Percentiles rank a stretch among this genome's conserved stretches.
Evolutionary conservation across 1,140 invertebrate genomes (phyloP).

Genomic region (Aporrectodea caliginosa): DNA sequence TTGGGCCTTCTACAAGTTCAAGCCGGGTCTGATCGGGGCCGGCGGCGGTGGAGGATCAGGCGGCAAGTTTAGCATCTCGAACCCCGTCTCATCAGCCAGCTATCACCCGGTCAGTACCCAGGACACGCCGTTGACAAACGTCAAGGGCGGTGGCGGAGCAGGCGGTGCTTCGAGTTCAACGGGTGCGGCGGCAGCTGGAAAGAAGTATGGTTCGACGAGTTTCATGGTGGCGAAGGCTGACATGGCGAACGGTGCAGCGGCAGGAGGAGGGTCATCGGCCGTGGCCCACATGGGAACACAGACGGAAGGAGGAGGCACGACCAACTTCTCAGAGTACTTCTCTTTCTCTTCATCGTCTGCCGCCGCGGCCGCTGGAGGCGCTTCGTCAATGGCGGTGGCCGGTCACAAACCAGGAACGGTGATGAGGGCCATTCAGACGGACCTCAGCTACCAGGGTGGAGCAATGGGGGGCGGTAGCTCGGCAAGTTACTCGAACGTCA

Average conservation of each 20-base stretch:
- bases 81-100: background rate
- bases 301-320: background rate
- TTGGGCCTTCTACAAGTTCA: slow-evolving; percentile 48
- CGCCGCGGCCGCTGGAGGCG: background rate
- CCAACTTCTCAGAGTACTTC: slow-evolving; percentile 15
- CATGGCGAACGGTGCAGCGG: slow-evolving; percentile 16
- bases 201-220: background rate
- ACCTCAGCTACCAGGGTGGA: slow-evolving; percentile 23
- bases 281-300: slow-evolving; percentile 3
- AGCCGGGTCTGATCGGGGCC: slow-evolving; percentile 30
- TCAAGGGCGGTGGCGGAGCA: slow-evolving; percentile 31
- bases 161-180: slow-evolving; percentile 18
- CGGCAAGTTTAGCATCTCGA: slow-evolving; percentile 24
- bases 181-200: background rate
- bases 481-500: background rate
- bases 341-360: background rate
- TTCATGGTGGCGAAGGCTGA: slow-evolving; percentile 4
- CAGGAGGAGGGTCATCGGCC: slow-evolving; percentile 13
- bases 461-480: background rate
- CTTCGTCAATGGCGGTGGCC: background rate
- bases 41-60: slow-evolving; percentile 19
- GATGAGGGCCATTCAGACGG: slow-evolving; percentile 24
- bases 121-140: slow-evolving; percentile 3
- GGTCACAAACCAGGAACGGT: slow-evolving; percentile 1
- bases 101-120: slow-evolving; percentile 17